Evolutionary conservation across 2,797 vertebrate species (phyloP).

Genomic region (Cheracebus regulus): DNA sequence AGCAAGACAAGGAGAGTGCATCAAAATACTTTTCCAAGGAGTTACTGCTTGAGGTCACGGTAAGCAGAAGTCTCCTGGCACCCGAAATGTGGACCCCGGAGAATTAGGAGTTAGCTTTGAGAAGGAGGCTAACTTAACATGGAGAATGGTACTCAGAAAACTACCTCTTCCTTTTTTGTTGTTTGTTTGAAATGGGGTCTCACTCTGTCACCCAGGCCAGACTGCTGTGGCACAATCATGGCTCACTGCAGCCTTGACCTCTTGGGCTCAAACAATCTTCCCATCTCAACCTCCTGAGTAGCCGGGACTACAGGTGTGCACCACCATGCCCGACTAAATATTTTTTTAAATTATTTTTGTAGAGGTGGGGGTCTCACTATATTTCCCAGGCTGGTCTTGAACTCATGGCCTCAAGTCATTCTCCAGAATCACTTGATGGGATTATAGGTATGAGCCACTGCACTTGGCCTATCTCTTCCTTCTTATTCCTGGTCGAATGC

Average conservation of each 20-base stretch:
- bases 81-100: background rate
- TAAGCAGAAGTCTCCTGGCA: background rate
- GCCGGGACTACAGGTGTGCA: background rate
- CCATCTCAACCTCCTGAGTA: background rate
- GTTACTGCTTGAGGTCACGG: constrained; percentile 57
- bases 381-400: background rate
- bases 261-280: background rate
- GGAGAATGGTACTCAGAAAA: background rate
- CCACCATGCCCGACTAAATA: background rate
- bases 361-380: background rate
- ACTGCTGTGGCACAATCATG: background rate
- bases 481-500: background rate
- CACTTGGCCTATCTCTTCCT: background rate
- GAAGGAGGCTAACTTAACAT: background rate
- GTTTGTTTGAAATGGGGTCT: background rate
- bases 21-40: constrained; percentile 67
- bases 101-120: background rate
- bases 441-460: background rate
- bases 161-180: background rate
- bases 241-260: background rate
- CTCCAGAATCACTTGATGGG: background rate
- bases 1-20: constrained; percentile 35
- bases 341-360: background rate
- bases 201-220: background rate
- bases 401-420: background rate